Conservation (phyloP, 23 tunicate genomes). For the Clavelina lepadiformis region DNA sequence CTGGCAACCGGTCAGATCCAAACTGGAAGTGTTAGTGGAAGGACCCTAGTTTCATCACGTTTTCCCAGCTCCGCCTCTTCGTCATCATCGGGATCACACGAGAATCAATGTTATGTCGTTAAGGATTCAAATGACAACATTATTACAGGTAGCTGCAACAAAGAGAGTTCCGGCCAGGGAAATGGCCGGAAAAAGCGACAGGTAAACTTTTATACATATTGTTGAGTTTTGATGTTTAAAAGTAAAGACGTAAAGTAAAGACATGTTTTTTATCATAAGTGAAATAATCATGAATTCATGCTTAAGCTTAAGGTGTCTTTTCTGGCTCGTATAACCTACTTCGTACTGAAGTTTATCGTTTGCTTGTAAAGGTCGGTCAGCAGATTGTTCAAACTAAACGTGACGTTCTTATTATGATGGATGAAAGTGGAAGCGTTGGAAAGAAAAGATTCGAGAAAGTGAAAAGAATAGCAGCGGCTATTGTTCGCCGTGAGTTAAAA, state of each 20-base stretch:
- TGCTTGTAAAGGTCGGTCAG: not conserved
- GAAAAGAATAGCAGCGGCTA: slow-evolving; percentile 47
- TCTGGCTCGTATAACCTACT: not conserved
- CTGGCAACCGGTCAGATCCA: not conserved
- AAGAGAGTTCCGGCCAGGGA: slow-evolving; percentile 3
- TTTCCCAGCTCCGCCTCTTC: too few species aligned
- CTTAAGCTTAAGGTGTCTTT: not conserved
- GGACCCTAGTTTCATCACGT: too few species aligned
- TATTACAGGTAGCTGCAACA: not conserved
- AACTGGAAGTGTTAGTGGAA: too few species aligned
- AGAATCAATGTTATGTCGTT: not conserved
- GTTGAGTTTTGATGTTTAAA: too few species aligned
- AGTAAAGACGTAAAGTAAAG: too few species aligned
- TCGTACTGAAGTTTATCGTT: not conserved
- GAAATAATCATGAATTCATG: not conserved
- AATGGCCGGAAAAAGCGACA: not conserved
- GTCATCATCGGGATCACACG: not conserved
- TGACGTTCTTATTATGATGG: slow-evolving; percentile 58
- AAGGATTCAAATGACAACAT: not conserved
- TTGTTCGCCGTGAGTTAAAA: slow-evolving; percentile 45
- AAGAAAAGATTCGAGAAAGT: slow-evolving; percentile 26
- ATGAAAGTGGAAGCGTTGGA: slow-evolving; percentile 63
- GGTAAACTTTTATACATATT: too few species aligned
- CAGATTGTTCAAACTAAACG: slow-evolving; percentile 19
- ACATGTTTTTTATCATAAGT: not conserved